Percentiles rank a stretch among this genome's conserved stretches.
Evolutionary conservation across 2,888 invertebrate genomes (phyloP).

Genomic region (Cremastinae sp.): DNA sequence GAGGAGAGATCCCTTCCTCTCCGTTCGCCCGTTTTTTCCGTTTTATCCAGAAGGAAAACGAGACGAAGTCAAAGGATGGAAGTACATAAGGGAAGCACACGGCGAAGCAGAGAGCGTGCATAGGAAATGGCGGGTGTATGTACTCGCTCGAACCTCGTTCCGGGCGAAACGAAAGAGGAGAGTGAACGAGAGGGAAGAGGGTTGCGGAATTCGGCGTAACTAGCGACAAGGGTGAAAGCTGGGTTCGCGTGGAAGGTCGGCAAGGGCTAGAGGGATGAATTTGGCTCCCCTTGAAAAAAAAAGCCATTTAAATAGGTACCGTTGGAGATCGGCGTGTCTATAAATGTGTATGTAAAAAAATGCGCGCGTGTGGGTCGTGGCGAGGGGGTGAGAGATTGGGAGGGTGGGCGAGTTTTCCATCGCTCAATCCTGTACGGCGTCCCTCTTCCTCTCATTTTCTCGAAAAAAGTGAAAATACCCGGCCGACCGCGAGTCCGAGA

Average conservation of each 20-base stretch:
- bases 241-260: conserved; percentile 33
- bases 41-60: neutral
- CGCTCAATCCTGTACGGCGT: conserved; percentile 70
- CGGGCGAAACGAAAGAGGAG: too few species aligned
- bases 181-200: too few species aligned
- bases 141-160: conserved; percentile 67
- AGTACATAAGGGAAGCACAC: conserved; percentile 28
- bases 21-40: conserved; percentile 8
- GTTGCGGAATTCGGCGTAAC: conserved; percentile 76
- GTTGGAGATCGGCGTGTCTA: conserved; percentile 71
- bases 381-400: conserved; percentile 43
- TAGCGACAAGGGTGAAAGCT: conserved; percentile 62
- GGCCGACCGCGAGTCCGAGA: conserved; percentile 54
- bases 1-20: conserved; percentile 3
- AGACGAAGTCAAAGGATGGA: conserved; percentile 31
- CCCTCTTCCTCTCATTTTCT: conserved; percentile 29
- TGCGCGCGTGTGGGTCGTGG: conserved; percentile 23
- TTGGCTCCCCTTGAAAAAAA: conserved; percentile 76
- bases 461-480: conserved; percentile 32
- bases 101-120: conserved; percentile 50
- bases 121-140: conserved; percentile 70
- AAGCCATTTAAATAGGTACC: conserved; percentile 79
- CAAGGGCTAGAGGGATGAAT: conserved; percentile 61
- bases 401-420: conserved; percentile 73
- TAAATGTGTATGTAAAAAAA: conserved; percentile 53